phyloP scores from a whole-genome alignment of 2,888 invertebrate genomes.

The Drosophila antonietae region DNA sequence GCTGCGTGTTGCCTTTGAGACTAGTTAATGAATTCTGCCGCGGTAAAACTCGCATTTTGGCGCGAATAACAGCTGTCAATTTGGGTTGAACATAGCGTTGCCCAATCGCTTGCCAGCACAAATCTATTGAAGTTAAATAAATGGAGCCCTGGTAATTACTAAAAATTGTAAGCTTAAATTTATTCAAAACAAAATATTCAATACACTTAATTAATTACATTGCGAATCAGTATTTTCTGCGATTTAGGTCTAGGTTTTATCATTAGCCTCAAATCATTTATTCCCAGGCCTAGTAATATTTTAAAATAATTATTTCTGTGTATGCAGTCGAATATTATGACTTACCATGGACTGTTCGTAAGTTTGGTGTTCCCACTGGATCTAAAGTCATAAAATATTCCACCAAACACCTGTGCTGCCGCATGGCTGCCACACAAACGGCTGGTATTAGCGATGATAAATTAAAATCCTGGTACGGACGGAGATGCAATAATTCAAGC shows the following conservation, averaged over 20 bases:
- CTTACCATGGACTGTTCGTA: constrained; percentile 77
- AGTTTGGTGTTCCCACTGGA: constrained; percentile 35
- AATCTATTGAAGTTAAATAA: neutral
- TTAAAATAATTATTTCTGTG: neutral
- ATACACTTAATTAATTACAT: constrained; percentile 3
- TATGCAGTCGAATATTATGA: neutral
- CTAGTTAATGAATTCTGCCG: constrained; percentile 28
- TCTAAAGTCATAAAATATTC: constrained; percentile 68
- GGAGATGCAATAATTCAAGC: constrained; percentile 67
- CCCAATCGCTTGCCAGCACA: constrained; percentile 15
- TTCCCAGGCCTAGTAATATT: constrained; percentile 47
- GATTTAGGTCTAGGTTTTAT: constrained; percentile 22
- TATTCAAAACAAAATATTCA: neutral
- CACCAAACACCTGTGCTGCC: constrained; percentile 68
- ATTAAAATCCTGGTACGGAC: constrained; percentile 82
- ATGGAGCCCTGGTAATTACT: constrained; percentile 29
- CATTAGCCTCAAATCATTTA: constrained; percentile 51
- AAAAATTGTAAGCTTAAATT: neutral
- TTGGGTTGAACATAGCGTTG: constrained; percentile 24
- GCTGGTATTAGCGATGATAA: constrained; percentile 82
- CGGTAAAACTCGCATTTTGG: constrained; percentile 60
- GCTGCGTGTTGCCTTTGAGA: constrained; percentile 15
- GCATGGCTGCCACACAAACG: constrained; percentile 80
- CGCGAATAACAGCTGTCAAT: constrained; percentile 56
- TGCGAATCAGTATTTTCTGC: constrained; percentile 1